These are phyloP conservation scores for Drosophila austrosaltans DNA, from an alignment of 2,888 invertebrate genomes.

Conservation along the genomic window DNA sequence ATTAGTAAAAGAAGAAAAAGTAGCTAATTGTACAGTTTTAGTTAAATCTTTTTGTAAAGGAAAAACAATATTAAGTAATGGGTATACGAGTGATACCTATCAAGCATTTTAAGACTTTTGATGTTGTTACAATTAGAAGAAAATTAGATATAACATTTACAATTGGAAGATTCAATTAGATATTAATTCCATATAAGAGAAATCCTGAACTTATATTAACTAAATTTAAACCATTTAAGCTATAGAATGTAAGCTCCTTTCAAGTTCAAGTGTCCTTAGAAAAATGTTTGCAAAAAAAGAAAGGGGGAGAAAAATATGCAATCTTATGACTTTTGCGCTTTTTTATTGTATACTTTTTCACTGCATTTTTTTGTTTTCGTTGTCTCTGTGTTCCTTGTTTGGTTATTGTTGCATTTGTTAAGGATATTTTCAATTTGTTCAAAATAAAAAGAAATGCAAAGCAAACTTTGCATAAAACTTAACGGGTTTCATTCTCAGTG, in stretches of 20 bases:
- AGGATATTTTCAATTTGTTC: constrained; percentile 38
- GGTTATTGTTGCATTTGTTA: constrained; percentile 27
- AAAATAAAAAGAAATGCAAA: constrained; percentile 9
- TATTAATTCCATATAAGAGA: no score
- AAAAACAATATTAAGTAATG: background rate
- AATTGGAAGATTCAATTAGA: no score
- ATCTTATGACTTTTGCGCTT: constrained; percentile 10
- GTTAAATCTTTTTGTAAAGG: no score
- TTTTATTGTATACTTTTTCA: background rate
- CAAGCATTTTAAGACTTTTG: no score
- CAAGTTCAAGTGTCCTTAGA: background rate
- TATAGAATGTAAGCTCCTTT: no score
- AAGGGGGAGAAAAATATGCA: background rate
- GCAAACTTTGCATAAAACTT: constrained; percentile 13
- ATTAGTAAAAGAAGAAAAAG: no score
- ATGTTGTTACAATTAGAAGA: no score
- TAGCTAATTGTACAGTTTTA: no score
- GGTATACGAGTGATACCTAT: no score
- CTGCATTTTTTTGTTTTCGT: background rate
- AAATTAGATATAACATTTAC: no score
- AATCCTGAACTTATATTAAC: no score
- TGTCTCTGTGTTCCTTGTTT: constrained; percentile 16
- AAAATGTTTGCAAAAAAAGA: background rate
- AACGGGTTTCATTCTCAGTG: constrained; percentile 9
- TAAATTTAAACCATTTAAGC: no score